Percentiles rank a stretch among this genome's conserved stretches.
Conservation (phyloP, 1,140 invertebrate genomes). For the Microplitis mediator region DNA sequence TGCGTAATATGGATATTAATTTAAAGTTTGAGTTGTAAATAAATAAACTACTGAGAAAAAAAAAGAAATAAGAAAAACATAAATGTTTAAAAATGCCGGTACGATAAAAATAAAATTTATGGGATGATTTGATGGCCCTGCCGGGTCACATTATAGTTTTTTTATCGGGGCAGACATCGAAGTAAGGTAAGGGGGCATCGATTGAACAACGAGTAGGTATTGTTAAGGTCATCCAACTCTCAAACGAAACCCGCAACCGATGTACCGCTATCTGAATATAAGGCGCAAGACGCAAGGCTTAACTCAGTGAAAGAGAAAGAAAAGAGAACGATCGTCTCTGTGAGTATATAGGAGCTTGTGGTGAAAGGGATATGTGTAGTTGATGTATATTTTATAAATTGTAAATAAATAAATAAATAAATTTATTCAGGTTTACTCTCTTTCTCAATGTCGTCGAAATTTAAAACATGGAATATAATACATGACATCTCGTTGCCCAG, state of each 20-base stretch:
- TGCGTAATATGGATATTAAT: too few species aligned
- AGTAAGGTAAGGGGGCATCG: not conserved
- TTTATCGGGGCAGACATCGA: not conserved
- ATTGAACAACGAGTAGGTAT: not conserved
- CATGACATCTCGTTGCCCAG: not conserved
- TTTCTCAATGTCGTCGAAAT: conserved; percentile 15
- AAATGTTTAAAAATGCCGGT: not conserved
- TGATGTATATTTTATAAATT: not conserved
- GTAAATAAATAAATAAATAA: not conserved
- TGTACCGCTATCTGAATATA: conserved; percentile 16
- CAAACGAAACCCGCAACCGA: conserved; percentile 13
- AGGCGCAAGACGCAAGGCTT: not conserved
- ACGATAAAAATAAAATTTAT: too few species aligned
- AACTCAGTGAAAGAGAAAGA: conserved; percentile 2
- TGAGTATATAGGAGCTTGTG: not conserved
- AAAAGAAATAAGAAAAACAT: not conserved
- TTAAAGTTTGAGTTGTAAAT: not conserved
- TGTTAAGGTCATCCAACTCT: conserved; percentile 28
- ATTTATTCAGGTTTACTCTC: not conserved
- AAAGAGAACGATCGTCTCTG: not conserved
- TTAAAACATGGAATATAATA: too few species aligned
- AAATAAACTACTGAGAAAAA: not conserved
- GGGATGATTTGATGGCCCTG: not conserved
- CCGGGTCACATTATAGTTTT: not conserved
- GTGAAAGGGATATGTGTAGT: conserved; percentile 1